phyloP scores from a whole-genome alignment of 2,888 invertebrate species.

The Watsonalla binaria region DNA sequence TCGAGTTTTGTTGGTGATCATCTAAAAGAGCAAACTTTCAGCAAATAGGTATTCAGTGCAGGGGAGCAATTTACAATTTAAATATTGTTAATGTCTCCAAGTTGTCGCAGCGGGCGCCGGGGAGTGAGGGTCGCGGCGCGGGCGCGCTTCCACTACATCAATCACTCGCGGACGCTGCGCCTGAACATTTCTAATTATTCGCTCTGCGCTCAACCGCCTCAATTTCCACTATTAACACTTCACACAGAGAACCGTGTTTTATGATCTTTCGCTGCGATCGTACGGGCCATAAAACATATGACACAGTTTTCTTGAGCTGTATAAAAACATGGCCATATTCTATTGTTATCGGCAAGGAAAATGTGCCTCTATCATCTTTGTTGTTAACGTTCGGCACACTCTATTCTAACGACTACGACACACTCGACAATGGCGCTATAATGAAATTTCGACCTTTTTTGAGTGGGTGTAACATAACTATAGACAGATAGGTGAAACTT shows the following conservation, averaged over 20 bases:
- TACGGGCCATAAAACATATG: not conserved
- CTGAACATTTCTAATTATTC: constrained; percentile 77
- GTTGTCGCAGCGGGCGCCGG: constrained; percentile 51
- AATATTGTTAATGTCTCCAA: constrained; percentile 78
- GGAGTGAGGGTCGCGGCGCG: constrained; percentile 26
- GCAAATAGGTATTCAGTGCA: constrained; percentile 76
- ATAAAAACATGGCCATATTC: not conserved
- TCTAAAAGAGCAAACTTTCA: constrained; percentile 58
- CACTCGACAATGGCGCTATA: constrained; percentile 13
- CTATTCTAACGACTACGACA: constrained; percentile 7
- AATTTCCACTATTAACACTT: constrained; percentile 41
- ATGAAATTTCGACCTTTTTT: constrained; percentile 11
- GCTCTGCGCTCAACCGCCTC: constrained; percentile 51
- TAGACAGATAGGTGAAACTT: constrained; percentile 25
- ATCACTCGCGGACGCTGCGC: constrained; percentile 74
- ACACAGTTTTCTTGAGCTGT: not conserved
- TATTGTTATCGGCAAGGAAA: constrained; percentile 1
- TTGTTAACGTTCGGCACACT: constrained; percentile 1
- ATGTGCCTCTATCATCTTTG: not conserved
- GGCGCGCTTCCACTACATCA: constrained; percentile 73
- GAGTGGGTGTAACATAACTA: constrained; percentile 19
- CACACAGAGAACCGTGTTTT: constrained; percentile 7
- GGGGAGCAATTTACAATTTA: constrained; percentile 76
- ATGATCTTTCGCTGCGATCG: not conserved
- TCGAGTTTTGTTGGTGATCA: constrained; percentile 32